phyloP scores from a whole-genome alignment of 2,888 invertebrate genomes.

The Ceramica pisi region DNA sequence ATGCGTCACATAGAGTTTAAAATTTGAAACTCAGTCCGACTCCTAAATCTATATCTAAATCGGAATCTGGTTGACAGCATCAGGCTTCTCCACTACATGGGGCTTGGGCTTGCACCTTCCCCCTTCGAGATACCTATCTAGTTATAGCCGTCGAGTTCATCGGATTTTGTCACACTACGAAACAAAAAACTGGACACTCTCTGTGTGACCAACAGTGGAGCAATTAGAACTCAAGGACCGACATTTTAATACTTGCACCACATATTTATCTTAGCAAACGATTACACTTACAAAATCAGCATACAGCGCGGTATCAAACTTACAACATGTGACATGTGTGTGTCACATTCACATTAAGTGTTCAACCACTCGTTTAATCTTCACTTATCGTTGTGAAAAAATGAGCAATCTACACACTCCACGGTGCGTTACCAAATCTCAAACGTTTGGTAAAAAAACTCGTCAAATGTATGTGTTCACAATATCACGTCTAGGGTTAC shows the following conservation, averaged over 20 bases:
- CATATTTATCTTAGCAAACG: background rate
- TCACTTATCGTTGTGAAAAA: slow-evolving; percentile 28
- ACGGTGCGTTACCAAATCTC: slow-evolving; percentile 31
- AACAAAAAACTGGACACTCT: background rate
- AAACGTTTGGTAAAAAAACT: slow-evolving; percentile 21
- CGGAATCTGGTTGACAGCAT: no score
- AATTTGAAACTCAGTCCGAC: no score
- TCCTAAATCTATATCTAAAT: no score
- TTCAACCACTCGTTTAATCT: slow-evolving; percentile 24
- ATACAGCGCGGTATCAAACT: slow-evolving; percentile 23
- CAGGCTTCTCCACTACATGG: no score
- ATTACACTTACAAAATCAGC: slow-evolving; percentile 23
- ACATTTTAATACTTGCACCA: background rate
- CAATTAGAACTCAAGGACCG: background rate
- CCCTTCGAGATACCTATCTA: no score
- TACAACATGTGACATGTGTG: slow-evolving; percentile 19
- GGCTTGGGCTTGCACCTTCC: no score
- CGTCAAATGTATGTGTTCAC: background rate
- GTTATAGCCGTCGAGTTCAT: background rate
- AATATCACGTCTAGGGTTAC: background rate
- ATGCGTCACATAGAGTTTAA: no score
- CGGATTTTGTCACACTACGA: background rate
- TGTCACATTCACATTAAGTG: slow-evolving; percentile 20
- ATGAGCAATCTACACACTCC: slow-evolving; percentile 7
- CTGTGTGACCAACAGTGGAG: background rate